phyloP scores from a whole-genome alignment of 2,113 vertebrate genomes.

The Aphyosemion australe region DNA sequence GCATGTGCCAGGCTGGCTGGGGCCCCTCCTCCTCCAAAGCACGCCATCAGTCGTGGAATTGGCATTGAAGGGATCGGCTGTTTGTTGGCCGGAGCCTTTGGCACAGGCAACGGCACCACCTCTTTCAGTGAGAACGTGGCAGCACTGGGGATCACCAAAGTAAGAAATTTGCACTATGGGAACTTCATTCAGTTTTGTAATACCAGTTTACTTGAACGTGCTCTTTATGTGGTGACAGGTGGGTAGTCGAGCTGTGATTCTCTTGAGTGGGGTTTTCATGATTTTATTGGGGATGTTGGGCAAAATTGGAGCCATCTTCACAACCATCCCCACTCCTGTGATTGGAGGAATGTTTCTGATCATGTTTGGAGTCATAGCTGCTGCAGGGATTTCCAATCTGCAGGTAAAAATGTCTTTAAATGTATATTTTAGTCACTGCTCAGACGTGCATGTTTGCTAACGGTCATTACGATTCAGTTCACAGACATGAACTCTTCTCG shows the following conservation, averaged over 20 bases:
- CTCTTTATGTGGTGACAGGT: constrained; percentile 78
- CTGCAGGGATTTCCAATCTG: constrained; percentile 89
- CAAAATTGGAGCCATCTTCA: constrained; percentile 88
- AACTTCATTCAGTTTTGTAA: too few relatives aligned
- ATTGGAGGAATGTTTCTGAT: constrained; percentile 92
- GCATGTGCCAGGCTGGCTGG: constrained; percentile 89
- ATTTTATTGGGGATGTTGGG: constrained; percentile 87
- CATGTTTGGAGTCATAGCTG: constrained; percentile 91
- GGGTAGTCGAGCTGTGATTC: constrained; percentile 89
- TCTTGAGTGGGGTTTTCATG: constrained; percentile 84
- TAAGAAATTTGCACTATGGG: constrained; percentile 28
- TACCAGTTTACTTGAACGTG: neutral
- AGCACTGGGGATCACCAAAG: constrained; percentile 91
- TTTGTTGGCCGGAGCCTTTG: constrained; percentile 90
- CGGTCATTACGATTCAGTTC: constrained; percentile 73
- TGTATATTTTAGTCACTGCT: neutral
- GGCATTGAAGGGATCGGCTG: constrained; percentile 90
- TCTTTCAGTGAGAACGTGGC: constrained; percentile 95
- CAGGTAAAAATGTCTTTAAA: constrained; percentile 79
- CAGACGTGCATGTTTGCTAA: neutral
- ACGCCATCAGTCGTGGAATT: constrained; percentile 90
- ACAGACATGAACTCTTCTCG: constrained; percentile 94
- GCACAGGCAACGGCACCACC: constrained; percentile 91
- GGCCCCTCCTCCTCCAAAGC: constrained; percentile 86
- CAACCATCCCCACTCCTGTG: constrained; percentile 90